Base-by-base conservation (phyloP, 2,797 vertebrate genomes). In the Sorex maritimensis region DNA sequence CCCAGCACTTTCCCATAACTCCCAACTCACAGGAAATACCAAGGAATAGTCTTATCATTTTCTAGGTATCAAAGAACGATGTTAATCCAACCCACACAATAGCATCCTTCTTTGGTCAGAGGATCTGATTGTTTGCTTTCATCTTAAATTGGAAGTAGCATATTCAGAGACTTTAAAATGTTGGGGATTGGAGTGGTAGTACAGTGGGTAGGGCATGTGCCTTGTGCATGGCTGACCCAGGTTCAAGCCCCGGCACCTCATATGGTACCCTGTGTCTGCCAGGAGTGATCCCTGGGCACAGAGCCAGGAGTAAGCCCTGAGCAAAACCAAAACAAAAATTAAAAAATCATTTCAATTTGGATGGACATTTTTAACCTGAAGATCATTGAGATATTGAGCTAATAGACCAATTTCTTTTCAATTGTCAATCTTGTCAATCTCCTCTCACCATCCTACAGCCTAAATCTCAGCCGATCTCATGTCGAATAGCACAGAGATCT, bases 131-230 rank as follows among this genome's bases (percentile, higher is more conserved):
- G 17, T 30, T 61, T 74, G 82, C 77, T 96, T 88, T 88, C 69
- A 65, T 83, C 30, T 24, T 69, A 61, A 94, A 72, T 17, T 46
- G 9, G 21, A 91, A 87, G 69, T 65, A 55, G 83, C 23, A 71
- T 69, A 86, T 77, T 93, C 68, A 77, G 58, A 88, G 92, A 71
- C 93, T 80, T 61, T 87, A 41, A 82, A 92, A 44, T 7, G 41
- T 44, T 44, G 41, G 41, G 41, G 41, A 44, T 44, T 44, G 41
- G 41, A 44, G 7, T 44, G 41, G 41, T 44, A 44, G 41, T 44
- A 44, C 41, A 44, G 41, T 7, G 7, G 41, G 41, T 44, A 44
- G 5, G 7, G 41, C 41, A 44, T 44, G 5, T 44, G 41, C 41
- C 41, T 44, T 44, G 7, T 7, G 7, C 41, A 44, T 44, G 41